phyloP scores from a whole-genome alignment of 2,888 invertebrate genomes.

The Fragum whitleyi region DNA sequence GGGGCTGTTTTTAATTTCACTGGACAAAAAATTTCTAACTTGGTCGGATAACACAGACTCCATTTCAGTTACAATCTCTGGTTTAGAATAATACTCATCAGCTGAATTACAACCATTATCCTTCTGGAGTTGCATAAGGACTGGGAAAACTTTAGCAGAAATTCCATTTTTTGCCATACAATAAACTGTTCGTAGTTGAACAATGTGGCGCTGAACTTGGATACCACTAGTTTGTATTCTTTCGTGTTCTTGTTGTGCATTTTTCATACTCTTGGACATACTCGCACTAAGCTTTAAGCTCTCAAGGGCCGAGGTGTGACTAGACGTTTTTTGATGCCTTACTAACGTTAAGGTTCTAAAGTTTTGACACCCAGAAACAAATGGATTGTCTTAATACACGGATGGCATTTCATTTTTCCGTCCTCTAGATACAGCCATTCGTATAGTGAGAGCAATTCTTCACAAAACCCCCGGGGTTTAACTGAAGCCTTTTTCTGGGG shows the following conservation, averaged over 20 bases:
- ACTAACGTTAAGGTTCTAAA: too few relatives aligned
- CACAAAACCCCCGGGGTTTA: too few relatives aligned
- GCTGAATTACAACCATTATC: conserved; percentile 25
- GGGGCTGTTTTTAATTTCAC: conserved; percentile 21
- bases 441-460: too few relatives aligned
- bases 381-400: too few relatives aligned
- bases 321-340: too few relatives aligned
- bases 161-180: conserved; percentile 22
- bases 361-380: too few relatives aligned
- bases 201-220: neutral
- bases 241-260: neutral
- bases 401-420: too few relatives aligned
- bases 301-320: too few relatives aligned
- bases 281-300: too few relatives aligned
- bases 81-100: conserved; percentile 7
- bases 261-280: neutral
- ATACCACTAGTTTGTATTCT: too few relatives aligned
- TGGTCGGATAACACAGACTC: conserved; percentile 19
- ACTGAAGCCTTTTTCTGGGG: too few relatives aligned
- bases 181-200: conserved; percentile 21
- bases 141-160: conserved; percentile 22
- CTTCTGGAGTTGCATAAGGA: conserved; percentile 10
- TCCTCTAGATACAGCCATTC: too few relatives aligned
- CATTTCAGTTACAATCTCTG: conserved; percentile 30
- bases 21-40: neutral